Evolutionary conservation across 1,140 invertebrate genomes (phyloP), one percentile per base, ranked within the genome.

Genomic region (Drosophila lacertosa): DNA sequence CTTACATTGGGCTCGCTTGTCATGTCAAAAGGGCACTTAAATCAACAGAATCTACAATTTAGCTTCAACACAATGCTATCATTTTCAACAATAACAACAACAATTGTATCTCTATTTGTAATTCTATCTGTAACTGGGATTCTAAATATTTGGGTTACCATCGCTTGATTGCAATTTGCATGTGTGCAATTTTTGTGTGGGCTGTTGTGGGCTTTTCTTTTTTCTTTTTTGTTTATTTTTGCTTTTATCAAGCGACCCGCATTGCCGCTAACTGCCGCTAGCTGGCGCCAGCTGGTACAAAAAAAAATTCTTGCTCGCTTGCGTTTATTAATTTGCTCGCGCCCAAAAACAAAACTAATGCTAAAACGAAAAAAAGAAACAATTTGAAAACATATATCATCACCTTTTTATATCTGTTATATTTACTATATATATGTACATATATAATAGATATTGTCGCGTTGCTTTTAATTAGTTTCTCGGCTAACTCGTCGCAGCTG

Each of bases 111-210:
- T 67, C 35, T 26, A 50, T 32, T 9, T 48, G 16, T 26, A 47
- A 18, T 7, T 50, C 22, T 9, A 50, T 13, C 22, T 18, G 11
- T 37, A 50, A 20, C 20, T 60, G 62, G 54, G 35, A 50, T n/a
- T 44, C 20, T 33, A 57, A 44, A 40, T 77, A 82, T 73, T 77
- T 73, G 77, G 77, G 73, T 68, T 82, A 68, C 53, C 44, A 55
- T 26, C 33, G 26, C 53, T 64, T 77, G 59, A 66, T 76, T 72
- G 77, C 72, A 77, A 77, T 81, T 76, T 80, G 58, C 70, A 79
- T 74, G 3, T 35, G 22, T 63, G n/a, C 33, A 48, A 20, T 57
- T 26, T 74, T 26, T 74, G 51, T 44, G 62, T 58, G 48, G 24
- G 65, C 29, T 48, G 57, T 51, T 54, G 29, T 40, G 18, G n/a